Conservation (phyloP, 2,888 invertebrate species). For the Lasioglossum pauxillum region DNA sequence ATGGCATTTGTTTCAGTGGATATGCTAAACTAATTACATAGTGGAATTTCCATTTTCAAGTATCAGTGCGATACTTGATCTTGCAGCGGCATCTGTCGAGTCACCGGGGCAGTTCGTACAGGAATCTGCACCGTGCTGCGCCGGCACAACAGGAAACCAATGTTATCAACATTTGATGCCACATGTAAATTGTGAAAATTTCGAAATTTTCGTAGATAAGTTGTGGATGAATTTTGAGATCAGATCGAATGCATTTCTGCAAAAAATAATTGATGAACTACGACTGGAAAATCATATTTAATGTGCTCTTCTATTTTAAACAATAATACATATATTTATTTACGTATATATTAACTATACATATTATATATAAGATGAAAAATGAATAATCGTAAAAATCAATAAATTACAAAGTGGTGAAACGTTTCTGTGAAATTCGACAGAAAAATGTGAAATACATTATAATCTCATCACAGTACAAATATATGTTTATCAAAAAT, state of each 20-base stretch:
- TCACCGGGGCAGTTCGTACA: not conserved
- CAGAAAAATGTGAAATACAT: not conserved
- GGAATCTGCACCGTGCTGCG: not conserved
- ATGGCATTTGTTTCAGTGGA: not conserved
- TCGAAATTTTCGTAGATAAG: not conserved
- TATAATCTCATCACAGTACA: not conserved
- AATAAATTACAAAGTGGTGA: not conserved
- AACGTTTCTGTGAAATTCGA: not conserved
- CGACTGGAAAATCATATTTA: not conserved
- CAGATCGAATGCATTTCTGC: not conserved
- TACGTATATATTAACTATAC: too few relatives aligned
- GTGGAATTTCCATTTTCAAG: not conserved
- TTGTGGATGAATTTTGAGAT: not conserved
- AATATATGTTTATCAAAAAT: not conserved
- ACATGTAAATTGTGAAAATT: not conserved
- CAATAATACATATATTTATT: not conserved
- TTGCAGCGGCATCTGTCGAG: conserved; percentile 49
- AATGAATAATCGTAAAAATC: not conserved
- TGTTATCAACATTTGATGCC: conserved; percentile 20
- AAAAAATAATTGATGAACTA: too few relatives aligned
- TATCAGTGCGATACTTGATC: conserved; percentile 16
- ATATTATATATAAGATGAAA: not conserved
- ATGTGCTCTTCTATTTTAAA: not conserved
- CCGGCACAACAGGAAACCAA: conserved; percentile 8
- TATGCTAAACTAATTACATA: not conserved